Evolutionary conservation across 2,797 vertebrate genomes (phyloP).

Genomic region (Sebastes reedi): DNA sequence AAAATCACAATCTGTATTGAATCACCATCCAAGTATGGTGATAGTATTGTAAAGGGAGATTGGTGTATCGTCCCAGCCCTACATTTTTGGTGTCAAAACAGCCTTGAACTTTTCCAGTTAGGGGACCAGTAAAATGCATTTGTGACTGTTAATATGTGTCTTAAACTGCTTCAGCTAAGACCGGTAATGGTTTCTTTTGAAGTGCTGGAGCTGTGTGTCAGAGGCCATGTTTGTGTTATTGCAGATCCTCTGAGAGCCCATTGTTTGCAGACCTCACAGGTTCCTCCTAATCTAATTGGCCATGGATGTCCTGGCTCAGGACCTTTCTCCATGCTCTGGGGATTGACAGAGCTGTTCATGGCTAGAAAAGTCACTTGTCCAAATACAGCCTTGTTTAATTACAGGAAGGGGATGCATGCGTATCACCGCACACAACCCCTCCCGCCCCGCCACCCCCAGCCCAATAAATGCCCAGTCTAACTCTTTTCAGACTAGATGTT

Average conservation of each 20-base stretch:
- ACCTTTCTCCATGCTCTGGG: conserved; percentile 67
- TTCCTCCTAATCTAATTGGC: conserved; percentile 75
- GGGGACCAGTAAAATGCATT: conserved; percentile 31
- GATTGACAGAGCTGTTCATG: conserved; percentile 68
- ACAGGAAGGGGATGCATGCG: conserved; percentile 65
- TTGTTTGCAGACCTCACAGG: conserved; percentile 79
- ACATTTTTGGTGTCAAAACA: conserved; percentile 3
- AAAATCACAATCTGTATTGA: too few species aligned
- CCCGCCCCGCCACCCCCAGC: conserved; percentile 21
- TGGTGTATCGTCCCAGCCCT: too few species aligned
- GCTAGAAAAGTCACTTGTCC: conserved; percentile 73
- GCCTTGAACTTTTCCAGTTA: conserved; percentile 31
- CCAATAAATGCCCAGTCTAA: conserved; percentile 62
- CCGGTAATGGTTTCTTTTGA: conserved; percentile 66
- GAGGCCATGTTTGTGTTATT: conserved; percentile 75
- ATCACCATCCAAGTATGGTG: too few species aligned
- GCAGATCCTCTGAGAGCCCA: conserved; percentile 71
- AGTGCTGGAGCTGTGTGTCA: conserved; percentile 61
- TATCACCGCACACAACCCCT: conserved; percentile 54
- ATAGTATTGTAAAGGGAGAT: too few species aligned
- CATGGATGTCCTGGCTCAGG: conserved; percentile 69
- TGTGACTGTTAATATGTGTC: conserved; percentile 51
- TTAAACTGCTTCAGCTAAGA: conserved; percentile 43
- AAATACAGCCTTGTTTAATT: conserved; percentile 82
- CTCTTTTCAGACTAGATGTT: conserved; percentile 65